Base-by-base conservation (phyloP, 2,888 invertebrate species). In the Liodrosophila aerea region DNA sequence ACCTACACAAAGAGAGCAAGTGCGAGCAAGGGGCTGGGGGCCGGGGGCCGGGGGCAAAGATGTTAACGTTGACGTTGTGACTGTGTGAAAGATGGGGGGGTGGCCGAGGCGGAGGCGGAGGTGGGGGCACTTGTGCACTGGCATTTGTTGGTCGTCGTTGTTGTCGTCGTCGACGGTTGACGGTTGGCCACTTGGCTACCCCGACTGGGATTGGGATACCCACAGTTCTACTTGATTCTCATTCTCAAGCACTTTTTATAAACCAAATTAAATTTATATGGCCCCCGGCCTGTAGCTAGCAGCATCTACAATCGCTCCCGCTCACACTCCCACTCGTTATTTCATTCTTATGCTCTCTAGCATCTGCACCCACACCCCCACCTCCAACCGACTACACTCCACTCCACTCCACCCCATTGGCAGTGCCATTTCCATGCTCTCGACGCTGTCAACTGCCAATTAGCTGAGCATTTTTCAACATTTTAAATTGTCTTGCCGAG, bases 401-500 rank as follows among this genome's bases (percentile, higher is more conserved):
- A 9, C 12, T 22, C 34, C 36, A 8, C 18, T 13, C 51, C 54
- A 50, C 60, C 16, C 11, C 8, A 7, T 27, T 29, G 11, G 34
- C 56, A 63, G 47, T 51, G 53, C 41, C 72, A 50, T 51, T 58
- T 51, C 34, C 44, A 27, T 43, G 62, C 81, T 67, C 74, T 81
- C 63, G 69, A 60, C 67, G 76, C 77, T 77, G 77, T 77, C 77
- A 77, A 81, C 82, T 78, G 77, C 77, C 77, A 77, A 77, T 77
- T 77, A 77, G 77, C 78, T 77, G 77, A 77, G 77, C 77, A 77
- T 77, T 77, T 77, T 77, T 77, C 82, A 77, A 78, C 82, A 77
- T 77, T 77, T 77, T 73, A 77, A 77, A 77, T 82, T 77, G 77
- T 77, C 78, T 77, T 82, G 75, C 68, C 72, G 75, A 77, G 77